phyloP scores from a whole-genome alignment of 2,113 vertebrate species.

The Psephotus haematonotus region DNA sequence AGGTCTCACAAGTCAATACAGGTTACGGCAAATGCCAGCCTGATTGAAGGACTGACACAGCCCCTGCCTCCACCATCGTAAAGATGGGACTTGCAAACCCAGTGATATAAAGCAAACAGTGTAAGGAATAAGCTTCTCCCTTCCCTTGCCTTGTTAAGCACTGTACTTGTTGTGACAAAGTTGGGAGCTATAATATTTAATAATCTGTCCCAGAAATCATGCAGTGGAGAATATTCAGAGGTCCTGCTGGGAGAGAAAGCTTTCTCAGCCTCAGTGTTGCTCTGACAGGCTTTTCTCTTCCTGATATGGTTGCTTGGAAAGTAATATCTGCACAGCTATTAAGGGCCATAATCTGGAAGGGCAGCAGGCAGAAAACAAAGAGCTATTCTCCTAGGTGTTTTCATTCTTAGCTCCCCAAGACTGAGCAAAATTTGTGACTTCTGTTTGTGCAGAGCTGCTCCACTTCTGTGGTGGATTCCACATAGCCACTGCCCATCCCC shows the following conservation, averaged over 20 bases:
- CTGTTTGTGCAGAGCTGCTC: neutral
- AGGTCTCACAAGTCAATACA: conserved; percentile 5
- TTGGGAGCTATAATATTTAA: neutral
- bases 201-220: neutral
- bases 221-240: neutral
- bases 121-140: neutral
- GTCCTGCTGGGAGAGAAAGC: neutral
- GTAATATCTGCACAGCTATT: neutral
- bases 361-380: neutral
- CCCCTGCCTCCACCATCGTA: neutral
- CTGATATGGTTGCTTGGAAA: neutral
- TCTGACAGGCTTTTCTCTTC: neutral
- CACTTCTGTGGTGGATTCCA: neutral
- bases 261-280: neutral
- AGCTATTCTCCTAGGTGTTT: neutral
- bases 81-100: neutral
- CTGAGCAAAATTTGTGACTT: neutral
- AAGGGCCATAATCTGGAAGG: neutral
- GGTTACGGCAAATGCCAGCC: conserved; percentile 8
- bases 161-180: accelerated
- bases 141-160: neutral
- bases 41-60: neutral
- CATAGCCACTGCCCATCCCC: neutral
- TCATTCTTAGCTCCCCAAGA: neutral
- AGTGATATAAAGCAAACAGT: neutral